Percentiles rank a stretch among this genome's conserved stretches.
These are phyloP conservation scores for Euleptes europaea DNA, from an alignment of 2,113 vertebrate genomes.

Conservation along the genomic window DNA sequence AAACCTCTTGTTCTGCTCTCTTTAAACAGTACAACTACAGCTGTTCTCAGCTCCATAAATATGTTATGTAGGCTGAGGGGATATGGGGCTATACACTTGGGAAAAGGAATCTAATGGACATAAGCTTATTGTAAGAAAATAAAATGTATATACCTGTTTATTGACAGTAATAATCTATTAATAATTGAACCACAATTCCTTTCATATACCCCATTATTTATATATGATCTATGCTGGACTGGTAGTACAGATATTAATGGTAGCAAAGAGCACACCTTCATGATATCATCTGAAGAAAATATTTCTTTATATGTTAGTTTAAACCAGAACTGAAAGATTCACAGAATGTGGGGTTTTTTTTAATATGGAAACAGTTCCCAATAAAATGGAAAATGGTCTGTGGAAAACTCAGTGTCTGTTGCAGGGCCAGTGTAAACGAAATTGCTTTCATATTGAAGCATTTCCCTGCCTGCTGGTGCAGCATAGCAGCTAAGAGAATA, in stretches of 20 bases:
- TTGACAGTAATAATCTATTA: slow-evolving; percentile 33
- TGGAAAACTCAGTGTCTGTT: not conserved
- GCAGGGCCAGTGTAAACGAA: not conserved
- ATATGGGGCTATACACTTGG: slow-evolving; percentile 20
- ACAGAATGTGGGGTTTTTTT: not conserved
- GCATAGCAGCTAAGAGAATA: no score
- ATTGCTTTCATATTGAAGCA: not conserved
- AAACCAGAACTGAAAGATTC: not conserved
- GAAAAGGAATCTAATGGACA: slow-evolving; percentile 26
- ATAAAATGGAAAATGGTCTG: not conserved
- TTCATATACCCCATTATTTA: not conserved
- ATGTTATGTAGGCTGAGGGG: slow-evolving; percentile 15
- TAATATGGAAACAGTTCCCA: not conserved
- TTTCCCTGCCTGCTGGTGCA: no score
- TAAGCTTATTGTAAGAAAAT: slow-evolving; percentile 33
- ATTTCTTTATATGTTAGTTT: not conserved
- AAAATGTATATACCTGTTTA: slow-evolving; percentile 31
- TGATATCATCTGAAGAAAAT: not conserved
- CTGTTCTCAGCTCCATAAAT: slow-evolving; percentile 33
- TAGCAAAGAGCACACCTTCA: not conserved
- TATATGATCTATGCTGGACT: not conserved
- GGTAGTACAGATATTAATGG: not conserved
- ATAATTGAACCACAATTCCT: slow-evolving; percentile 36
- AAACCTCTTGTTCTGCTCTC: slow-evolving; percentile 6
- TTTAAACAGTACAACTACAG: slow-evolving; percentile 15